Conservation (phyloP, 2,113 vertebrate genomes). For the Machaerirhynchus nigripectus region DNA sequence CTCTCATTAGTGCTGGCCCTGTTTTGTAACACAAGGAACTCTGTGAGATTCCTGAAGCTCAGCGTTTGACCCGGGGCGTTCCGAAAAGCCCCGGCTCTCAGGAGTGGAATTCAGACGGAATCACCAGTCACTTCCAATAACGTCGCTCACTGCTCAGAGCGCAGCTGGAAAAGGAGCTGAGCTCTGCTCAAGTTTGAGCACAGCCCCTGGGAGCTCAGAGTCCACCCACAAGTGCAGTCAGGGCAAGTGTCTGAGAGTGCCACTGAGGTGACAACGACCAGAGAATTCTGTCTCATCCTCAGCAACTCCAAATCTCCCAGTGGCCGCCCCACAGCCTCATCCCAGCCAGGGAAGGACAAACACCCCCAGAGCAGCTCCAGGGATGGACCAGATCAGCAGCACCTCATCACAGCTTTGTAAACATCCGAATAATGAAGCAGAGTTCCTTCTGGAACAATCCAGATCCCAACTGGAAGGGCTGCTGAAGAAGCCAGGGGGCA, state of each 20-base stretch:
- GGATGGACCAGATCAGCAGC: background rate
- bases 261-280: background rate
- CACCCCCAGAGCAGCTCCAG: background rate
- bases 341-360: background rate
- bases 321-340: accelerated
- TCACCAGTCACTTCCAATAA: background rate
- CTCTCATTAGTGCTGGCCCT: background rate
- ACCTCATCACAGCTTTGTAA: background rate
- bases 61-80: background rate
- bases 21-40: constrained; percentile 31
- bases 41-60: background rate
- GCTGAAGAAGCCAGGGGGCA: background rate
- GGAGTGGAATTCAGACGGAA: background rate
- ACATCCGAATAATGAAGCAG: accelerated
- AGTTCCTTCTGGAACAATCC: background rate
- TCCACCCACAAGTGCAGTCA: background rate
- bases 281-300: background rate
- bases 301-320: background rate
- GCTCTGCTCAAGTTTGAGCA: background rate
- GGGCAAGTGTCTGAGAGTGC: background rate
- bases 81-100: background rate
- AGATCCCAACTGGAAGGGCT: background rate
- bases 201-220: background rate
- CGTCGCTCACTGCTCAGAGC: accelerated
- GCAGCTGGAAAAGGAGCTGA: background rate